Evolutionary conservation across 2,888 invertebrate species (phyloP), one percentile per base, ranked within the genome.

Genomic region (Scaptomyza cyrtandrae): DNA sequence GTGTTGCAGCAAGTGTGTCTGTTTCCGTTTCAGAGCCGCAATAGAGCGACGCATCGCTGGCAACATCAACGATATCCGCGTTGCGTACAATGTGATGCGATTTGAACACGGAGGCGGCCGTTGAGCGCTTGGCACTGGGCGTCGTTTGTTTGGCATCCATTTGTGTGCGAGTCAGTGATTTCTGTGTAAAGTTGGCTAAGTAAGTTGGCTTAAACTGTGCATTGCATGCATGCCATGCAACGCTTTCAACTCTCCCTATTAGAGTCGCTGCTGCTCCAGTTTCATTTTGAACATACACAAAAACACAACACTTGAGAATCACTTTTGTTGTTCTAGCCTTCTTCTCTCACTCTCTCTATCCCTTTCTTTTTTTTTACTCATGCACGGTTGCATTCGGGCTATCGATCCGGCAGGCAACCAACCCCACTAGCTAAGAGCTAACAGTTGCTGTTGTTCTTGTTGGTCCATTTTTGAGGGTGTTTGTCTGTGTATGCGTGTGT

Each of bases 61-160:
- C 92, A 71, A 91, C 90, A 89, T 92, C 92, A 62, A 92, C 92
- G 55, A 78, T 63, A 74, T 90, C 89, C 71, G 88, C 90, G 65
- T 88, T 78, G 57, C 83, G 75, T 57, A 89, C 70, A 79, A 90
- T 55, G 55, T 85, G 85, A 66, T 86, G 86, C 27, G 82, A 80
- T 41, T 74, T 74, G 56, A 80, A 87, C 31, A 78, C 83, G 13
- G 72, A 64, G 16, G 85, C 88, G 55, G 89, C 86, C 59, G 90
- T 87, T 65, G 85, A 80, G 65, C 83, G 83, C 56, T 85, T 73
- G 63, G 59, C 63, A 60, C 78, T 76, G 58, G 81, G 64, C 66
- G 75, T 79, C 62, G 75, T 52, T 58, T 45, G 54, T 62, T 88
- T 86, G 78, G 88, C 71, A 87, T 83, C 80, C 89, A 89, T 89